Evolutionary conservation across 2,888 invertebrate genomes (phyloP).

Genomic region (Orchesellides sinensis): DNA sequence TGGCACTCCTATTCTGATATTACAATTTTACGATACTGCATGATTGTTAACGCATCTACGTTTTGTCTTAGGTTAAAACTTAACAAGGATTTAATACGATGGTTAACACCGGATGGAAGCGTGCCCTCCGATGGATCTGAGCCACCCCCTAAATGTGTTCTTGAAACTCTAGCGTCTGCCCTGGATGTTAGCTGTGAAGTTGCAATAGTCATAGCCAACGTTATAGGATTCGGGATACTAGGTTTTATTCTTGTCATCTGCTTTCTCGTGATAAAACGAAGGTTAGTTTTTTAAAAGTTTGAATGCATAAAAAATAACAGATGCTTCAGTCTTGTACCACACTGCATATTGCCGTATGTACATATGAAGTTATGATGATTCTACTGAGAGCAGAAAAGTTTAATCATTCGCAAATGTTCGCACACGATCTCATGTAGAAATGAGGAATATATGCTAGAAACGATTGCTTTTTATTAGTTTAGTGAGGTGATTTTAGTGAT

Average conservation of each 20-base stretch:
- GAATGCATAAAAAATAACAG: too few species aligned
- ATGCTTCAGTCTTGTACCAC: too few species aligned
- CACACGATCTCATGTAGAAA: neutral
- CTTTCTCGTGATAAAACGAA: constrained; percentile 82
- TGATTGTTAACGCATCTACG: too few species aligned
- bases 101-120: constrained; percentile 82
- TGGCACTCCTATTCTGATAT: neutral
- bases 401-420: too few species aligned
- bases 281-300: constrained; percentile 77
- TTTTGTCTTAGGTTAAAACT: constrained; percentile 77
- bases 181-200: constrained; percentile 85
- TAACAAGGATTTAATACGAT: constrained; percentile 80
- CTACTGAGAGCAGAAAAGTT: too few species aligned
- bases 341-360: too few species aligned
- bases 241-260: constrained; percentile 80
- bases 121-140: constrained; percentile 84
- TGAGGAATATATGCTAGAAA: neutral
- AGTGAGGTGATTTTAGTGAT: neutral
- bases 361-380: too few species aligned
- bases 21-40: neutral
- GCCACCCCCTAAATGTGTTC: constrained; percentile 80
- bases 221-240: constrained; percentile 81
- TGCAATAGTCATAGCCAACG: constrained; percentile 83
- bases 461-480: neutral
- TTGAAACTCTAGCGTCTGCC: constrained; percentile 83